Evolutionary conservation across 2,113 vertebrate genomes (phyloP), one percentile per base, ranked within the genome.

Genomic region (Pao palembangensis): DNA sequence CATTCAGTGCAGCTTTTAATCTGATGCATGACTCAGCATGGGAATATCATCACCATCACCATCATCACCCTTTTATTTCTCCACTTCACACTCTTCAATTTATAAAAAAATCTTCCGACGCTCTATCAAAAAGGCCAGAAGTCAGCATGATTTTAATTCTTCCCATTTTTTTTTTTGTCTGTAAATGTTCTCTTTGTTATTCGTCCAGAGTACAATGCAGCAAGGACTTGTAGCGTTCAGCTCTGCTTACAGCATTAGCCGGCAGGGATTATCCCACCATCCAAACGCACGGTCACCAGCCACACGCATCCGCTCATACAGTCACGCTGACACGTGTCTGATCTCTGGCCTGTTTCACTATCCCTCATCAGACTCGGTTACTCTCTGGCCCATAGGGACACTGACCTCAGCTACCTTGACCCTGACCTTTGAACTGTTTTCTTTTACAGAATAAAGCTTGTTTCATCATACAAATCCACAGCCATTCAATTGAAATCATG

Each of bases 231-330:
- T 71, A 50, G 78, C 59, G 70, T 75, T 72, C 73, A 74, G 68
- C 70, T 61, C 71, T 38, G 78, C 80, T 85, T 80, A 85, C 69
- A 43, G 85, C 82, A 76, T 87, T 82, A 87, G 46, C 69, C 23
- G 8, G 0, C 31, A 58, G 61, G 64, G 85, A 87, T 87, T 80
- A 87, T 80, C 75, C 80, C 80, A 69, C 66, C 76, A 50, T 64
- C 60, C 71, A 19, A 74, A 51, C 68, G 16, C 19, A 28, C 41
- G 13, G n/a, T 49, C 76, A 58, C 43, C 59, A 52, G 71, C 69
- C 38, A 69, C 80, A 78, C 67, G 10, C 71, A 75, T 57, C 71
- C 63, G 21, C 64, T 63, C 82, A 60, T 55, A 70, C 75, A 62
- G 34, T 78, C 76, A 55, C 48, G 4, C 1, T 0, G 53, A 54